Base-by-base conservation (phyloP, 1,140 invertebrate genomes). In the Lycorma delicatula region DNA sequence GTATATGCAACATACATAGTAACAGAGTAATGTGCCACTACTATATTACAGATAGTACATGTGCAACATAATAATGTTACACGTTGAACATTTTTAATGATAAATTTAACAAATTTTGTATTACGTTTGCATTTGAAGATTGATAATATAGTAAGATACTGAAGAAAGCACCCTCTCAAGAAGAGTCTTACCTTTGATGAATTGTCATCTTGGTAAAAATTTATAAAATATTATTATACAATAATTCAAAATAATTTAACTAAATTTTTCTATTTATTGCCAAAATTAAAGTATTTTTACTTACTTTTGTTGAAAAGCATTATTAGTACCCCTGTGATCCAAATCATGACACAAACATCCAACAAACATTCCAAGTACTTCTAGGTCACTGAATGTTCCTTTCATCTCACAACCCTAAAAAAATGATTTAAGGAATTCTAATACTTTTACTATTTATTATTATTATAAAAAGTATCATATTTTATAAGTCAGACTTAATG, bases 261-360 rank as follows among this genome's bases (percentile, higher is more conserved):
- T n/a, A n/a, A n/a, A n/a, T n/a, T n/a, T n/a, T n/a, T n/a, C n/a
- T n/a, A n/a, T n/a, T n/a, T n/a, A n/a, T n/a, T n/a, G n/a, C n/a
- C n/a, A n/a, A n/a, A n/a, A 34, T 34, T 34, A 34, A 34, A 34
- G n/a, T 27, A 38, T 36, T 65, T 18, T 20, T 67, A 74, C 69
- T 79, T 74, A 83, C 78, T 79, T 80, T 58, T 85, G 80, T 74
- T 88, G 85, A 68, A 85, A 87, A 18, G 77, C 75, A 68, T 85
- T 85, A 56, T 84, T 87, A 58, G 85, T 87, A 13, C 85, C 85
- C 36, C 74, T 63, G 61, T 80, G 79, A 67, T 86, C 84, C 34
- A 86, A 71, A 68, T 86, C 84, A 67, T 87, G 84, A 63, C 83
- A 86, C 3, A 87, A 71, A 65, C 83, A 84, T 2, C 84, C 82